These are phyloP conservation scores for Salpingus planirostris DNA, from an alignment of 2,888 invertebrate genomes.

Conservation along the genomic window DNA sequence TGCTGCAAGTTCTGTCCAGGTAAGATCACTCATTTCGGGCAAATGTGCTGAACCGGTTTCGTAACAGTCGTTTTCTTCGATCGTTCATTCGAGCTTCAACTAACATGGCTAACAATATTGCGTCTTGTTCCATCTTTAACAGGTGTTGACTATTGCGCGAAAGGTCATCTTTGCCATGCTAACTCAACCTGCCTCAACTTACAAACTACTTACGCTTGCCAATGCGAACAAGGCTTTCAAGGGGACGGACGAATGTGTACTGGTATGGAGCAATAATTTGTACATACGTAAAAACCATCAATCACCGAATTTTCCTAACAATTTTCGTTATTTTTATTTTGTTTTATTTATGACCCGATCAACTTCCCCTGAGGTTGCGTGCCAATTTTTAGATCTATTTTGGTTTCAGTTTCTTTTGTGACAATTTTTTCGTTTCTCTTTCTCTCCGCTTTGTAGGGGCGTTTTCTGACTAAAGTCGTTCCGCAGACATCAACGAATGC, in stretches of 20 bases:
- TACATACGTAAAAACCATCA: background rate
- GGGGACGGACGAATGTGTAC: constrained; percentile 74
- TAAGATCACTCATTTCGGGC: too few species aligned
- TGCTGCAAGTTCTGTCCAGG: constrained; percentile 89
- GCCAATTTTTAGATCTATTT: too few species aligned
- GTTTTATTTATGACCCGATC: too few species aligned
- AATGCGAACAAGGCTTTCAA: constrained; percentile 82
- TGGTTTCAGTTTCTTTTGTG: too few species aligned
- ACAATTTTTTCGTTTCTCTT: too few species aligned
- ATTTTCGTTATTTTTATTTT: too few species aligned
- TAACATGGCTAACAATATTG: constrained; percentile 18
- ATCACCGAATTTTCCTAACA: too few species aligned
- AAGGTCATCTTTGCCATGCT: constrained; percentile 80
- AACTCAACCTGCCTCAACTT: constrained; percentile 89
- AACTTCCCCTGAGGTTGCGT: too few species aligned
- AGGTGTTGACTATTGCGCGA: constrained; percentile 84
- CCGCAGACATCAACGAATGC: constrained; percentile 78
- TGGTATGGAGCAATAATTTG: constrained; percentile 51
- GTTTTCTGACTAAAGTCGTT: too few species aligned
- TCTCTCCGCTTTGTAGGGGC: too few species aligned
- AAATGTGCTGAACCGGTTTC: too few species aligned
- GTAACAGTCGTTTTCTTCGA: constrained; percentile 1
- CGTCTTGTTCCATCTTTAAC: constrained; percentile 26
- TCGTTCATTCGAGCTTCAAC: too few species aligned
- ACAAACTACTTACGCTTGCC: constrained; percentile 83